Conservation (phyloP, 2,888 invertebrate genomes). For the Stenodema calcarata region DNA sequence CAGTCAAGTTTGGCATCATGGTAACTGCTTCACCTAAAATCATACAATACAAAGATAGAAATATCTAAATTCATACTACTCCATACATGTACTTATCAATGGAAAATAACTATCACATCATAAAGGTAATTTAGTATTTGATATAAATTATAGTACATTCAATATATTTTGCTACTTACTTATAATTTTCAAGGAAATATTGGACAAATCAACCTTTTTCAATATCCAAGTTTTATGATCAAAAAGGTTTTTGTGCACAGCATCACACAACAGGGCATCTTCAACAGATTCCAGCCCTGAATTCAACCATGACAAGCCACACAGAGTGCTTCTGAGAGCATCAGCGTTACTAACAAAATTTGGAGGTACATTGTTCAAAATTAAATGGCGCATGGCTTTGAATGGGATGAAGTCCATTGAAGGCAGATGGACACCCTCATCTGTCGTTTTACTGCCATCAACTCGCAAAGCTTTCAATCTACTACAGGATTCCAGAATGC, state of each 20-base stretch:
- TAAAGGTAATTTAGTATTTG: too few species aligned
- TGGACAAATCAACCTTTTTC: conserved; percentile 75
- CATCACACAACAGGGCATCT: conserved; percentile 84
- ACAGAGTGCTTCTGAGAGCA: conserved; percentile 70
- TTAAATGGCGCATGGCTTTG: conserved; percentile 75
- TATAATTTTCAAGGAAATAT: conserved; percentile 76
- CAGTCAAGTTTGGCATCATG: conserved; percentile 67
- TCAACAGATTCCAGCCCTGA: conserved; percentile 73
- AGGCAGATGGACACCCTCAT: conserved; percentile 61
- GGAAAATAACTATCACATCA: too few species aligned
- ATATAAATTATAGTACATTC: not conserved
- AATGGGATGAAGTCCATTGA: conserved; percentile 84
- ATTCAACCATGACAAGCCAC: conserved; percentile 70
- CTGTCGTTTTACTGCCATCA: conserved; percentile 69
- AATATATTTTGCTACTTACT: conserved; percentile 68
- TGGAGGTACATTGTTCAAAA: conserved; percentile 73
- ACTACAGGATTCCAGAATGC: conserved; percentile 86
- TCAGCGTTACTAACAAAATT: conserved; percentile 72
- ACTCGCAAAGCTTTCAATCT: conserved; percentile 75
- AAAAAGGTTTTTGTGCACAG: conserved; percentile 70
- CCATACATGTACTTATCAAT: too few species aligned
- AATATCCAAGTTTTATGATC: conserved; percentile 61
- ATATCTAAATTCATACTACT: too few species aligned
- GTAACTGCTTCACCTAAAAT: conserved; percentile 82
- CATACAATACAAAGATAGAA: not conserved